Evolutionary conservation across 2,113 vertebrate genomes (phyloP).

Genomic region (Ornithorhynchus anatinus): DNA sequence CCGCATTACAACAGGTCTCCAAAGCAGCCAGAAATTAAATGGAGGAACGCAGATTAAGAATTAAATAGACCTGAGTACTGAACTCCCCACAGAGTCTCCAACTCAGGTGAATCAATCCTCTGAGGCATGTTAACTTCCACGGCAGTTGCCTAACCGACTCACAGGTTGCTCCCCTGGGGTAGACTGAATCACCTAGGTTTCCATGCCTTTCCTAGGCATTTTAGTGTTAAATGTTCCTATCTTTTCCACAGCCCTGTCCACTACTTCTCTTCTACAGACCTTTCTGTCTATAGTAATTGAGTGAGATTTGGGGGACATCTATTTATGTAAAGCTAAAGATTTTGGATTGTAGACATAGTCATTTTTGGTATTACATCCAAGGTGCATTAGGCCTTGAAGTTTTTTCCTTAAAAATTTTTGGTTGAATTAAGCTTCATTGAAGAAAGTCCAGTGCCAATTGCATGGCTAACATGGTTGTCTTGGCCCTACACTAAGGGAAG

Average conservation of each 20-base stretch:
- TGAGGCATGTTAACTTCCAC: background rate
- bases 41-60: constrained; percentile 55
- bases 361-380: too few species aligned
- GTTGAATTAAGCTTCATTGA: too few species aligned
- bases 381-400: too few species aligned
- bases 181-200: too few species aligned
- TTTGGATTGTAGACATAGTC: too few species aligned
- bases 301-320: too few species aligned
- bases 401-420: too few species aligned
- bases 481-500: background rate
- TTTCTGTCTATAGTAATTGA: too few species aligned
- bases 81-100: constrained; percentile 15
- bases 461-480: background rate
- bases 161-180: background rate
- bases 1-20: constrained; percentile 57
- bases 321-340: too few species aligned
- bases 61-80: constrained; percentile 39
- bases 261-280: too few species aligned
- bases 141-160: background rate
- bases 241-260: rapidly evolving
- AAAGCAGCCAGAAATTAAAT: constrained; percentile 64
- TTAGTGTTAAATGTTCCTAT: constrained; percentile 4
- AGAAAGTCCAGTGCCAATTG: rapidly evolving
- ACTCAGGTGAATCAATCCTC: constrained; percentile 12
- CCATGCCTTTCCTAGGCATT: too few species aligned